These are phyloP conservation scores for Riptortus pedestris DNA, from an alignment of 1,140 invertebrate genomes.

Conservation along the genomic window DNA sequence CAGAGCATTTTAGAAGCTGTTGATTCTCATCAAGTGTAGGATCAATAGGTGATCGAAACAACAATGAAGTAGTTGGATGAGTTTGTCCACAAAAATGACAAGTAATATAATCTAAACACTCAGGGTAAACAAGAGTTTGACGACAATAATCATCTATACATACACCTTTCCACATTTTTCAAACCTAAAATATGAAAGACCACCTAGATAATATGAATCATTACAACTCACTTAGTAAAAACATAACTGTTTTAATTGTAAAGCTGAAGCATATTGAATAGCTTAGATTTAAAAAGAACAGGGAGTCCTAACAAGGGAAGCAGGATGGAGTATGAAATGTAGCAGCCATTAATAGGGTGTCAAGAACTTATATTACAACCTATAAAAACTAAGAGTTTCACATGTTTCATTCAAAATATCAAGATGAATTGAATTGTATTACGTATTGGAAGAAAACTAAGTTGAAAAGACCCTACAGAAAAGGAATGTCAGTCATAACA, in stretches of 20 bases:
- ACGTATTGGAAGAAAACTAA: not conserved
- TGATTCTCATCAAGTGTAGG: slow-evolving; percentile 7
- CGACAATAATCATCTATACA: slow-evolving; percentile 29
- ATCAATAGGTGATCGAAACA: slow-evolving; percentile 22
- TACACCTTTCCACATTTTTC: slow-evolving; percentile 27
- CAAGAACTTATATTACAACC: not conserved
- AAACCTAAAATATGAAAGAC: not conserved
- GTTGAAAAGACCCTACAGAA: not conserved
- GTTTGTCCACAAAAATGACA: slow-evolving; percentile 30
- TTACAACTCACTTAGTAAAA: no score
- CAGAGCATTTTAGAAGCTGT: not conserved
- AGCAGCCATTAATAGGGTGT: slow-evolving; percentile 6
- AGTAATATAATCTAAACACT: slow-evolving; percentile 20
- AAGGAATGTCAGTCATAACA: not conserved
- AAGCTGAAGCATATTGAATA: no score
- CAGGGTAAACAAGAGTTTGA: slow-evolving; percentile 23
- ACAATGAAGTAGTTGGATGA: slow-evolving; percentile 19
- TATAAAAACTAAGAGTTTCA: not conserved
- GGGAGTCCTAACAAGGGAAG: no score
- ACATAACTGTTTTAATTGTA: no score
- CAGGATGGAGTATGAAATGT: not conserved
- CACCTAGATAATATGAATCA: no score
- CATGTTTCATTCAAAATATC: not conserved
- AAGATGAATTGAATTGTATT: not conserved
- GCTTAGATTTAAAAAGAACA: no score